Percentiles rank a stretch among this genome's conserved stretches.
Evolutionary conservation across 2,113 vertebrate species (phyloP).

Genomic region (Orycteropus afer): DNA sequence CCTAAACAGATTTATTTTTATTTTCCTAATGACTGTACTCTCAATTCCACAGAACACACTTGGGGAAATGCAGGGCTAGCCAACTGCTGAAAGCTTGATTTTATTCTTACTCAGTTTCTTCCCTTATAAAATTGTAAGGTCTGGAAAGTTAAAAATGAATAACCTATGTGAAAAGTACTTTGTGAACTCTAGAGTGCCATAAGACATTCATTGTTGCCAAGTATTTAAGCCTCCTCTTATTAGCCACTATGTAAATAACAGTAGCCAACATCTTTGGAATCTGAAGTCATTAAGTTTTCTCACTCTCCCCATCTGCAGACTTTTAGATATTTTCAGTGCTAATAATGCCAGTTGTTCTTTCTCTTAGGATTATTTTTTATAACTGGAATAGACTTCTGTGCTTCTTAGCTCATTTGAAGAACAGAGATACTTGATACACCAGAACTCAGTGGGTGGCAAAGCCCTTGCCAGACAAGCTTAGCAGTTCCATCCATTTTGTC

Average conservation of each 20-base stretch:
- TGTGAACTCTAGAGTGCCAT: neutral
- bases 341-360: neutral
- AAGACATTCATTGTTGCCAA: neutral
- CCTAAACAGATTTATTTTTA: neutral
- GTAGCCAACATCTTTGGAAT: neutral
- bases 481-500: neutral
- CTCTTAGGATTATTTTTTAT: neutral
- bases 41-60: neutral
- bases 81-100: neutral
- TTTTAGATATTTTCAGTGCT: neutral
- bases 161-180: neutral
- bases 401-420: neutral
- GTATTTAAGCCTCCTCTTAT: neutral
- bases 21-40: neutral
- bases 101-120: neutral
- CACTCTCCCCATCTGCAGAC: neutral
- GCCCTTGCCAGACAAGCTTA: neutral
- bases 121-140: neutral
- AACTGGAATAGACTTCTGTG: neutral
- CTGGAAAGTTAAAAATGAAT: conserved; percentile 31
- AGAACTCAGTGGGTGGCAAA: neutral
- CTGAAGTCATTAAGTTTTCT: neutral
- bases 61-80: neutral
- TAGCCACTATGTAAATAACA: neutral
- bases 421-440: neutral